Evolutionary conservation across 30 jellyfish, hydroid and myxozoan genomes (phyloP).

Genomic region (Euphysa ruthae): DNA sequence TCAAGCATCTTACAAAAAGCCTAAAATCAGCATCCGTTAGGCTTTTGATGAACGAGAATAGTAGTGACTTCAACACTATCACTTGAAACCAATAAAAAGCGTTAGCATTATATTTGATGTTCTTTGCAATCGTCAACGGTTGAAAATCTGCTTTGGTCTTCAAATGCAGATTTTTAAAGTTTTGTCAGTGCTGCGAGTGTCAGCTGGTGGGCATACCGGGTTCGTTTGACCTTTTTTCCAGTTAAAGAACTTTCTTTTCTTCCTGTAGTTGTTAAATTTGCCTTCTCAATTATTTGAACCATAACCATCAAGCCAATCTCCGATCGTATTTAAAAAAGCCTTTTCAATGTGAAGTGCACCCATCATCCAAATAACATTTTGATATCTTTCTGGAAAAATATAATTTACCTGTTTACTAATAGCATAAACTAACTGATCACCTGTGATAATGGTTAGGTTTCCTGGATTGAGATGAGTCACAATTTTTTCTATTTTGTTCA

Average conservation of each 20-base stretch:
- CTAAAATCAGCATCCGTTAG: not conserved
- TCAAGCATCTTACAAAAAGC: not conserved
- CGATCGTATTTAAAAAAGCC: conserved; percentile 33
- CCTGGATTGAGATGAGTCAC: not conserved
- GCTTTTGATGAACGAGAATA: not conserved
- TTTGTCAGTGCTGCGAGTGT: not conserved
- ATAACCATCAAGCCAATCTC: conserved; percentile 47
- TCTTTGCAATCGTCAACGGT: not conserved
- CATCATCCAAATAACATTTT: conserved; percentile 34
- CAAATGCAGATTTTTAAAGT: not conserved
- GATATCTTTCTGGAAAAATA: conserved; percentile 24
- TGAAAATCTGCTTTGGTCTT: not conserved
- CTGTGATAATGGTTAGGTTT: not conserved
- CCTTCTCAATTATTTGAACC: not conserved
- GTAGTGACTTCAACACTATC: not conserved
- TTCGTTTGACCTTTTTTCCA: not conserved
- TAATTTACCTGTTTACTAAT: conserved; percentile 28
- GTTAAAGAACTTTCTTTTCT: not conserved
- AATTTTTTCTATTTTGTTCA: not conserved
- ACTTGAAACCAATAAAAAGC: not conserved
- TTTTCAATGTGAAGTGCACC: conserved; percentile 48
- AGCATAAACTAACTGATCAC: not conserved
- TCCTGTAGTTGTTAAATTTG: not conserved
- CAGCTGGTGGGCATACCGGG: not conserved
- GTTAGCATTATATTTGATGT: not conserved